Evolutionary conservation across 2,113 vertebrate genomes (phyloP).

Genomic region (Rhadina sibilatrix): DNA sequence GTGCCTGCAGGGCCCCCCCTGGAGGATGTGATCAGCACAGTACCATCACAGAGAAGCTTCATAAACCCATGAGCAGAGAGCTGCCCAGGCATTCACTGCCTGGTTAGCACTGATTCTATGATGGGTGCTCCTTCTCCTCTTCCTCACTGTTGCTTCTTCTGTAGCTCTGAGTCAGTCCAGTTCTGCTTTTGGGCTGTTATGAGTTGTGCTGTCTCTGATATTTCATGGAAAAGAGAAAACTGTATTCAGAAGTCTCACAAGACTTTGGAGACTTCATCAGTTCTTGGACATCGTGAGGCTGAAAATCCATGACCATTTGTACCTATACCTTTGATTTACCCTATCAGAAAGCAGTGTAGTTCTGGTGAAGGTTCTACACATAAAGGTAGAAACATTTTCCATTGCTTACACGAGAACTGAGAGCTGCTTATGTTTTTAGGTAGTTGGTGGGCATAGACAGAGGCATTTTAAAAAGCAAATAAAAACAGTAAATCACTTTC

Average conservation of each 20-base stretch:
- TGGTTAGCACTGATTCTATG: neutral
- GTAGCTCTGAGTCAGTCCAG: neutral
- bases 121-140: neutral
- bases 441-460: neutral
- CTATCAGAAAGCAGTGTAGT: neutral
- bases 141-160: neutral
- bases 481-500: neutral
- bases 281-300: neutral
- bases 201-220: neutral
- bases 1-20: neutral
- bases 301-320: neutral
- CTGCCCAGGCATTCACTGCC: fast-evolving
- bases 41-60: neutral
- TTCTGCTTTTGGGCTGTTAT: neutral
- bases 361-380: neutral
- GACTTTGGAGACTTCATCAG: neutral
- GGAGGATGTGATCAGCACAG: neutral
- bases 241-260: neutral
- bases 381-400: neutral
- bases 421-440: neutral
- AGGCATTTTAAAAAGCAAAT: neutral
- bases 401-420: fast-evolving
- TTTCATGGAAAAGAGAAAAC: neutral
- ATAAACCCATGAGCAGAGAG: neutral
- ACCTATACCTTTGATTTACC: neutral